Evolutionary conservation across 2,113 vertebrate genomes (phyloP), one percentile per base, ranked within the genome.

Genomic region (Lophius piscatorius): DNA sequence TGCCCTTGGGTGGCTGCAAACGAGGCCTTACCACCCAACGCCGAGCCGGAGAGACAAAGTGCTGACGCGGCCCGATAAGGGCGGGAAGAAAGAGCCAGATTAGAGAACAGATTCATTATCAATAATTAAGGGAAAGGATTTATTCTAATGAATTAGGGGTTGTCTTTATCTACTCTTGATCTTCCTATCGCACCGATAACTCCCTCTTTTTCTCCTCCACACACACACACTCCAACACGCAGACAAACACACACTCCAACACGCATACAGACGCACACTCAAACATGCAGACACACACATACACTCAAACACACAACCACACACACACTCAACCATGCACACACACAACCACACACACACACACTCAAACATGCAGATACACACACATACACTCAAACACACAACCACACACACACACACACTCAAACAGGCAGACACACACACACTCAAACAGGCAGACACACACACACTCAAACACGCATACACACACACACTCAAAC

Each of bases 111-210:
- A 88, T 87, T 87, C 76, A 88, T 89, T 88, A 88, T 90, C 77
- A 90, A 89, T 89, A 90, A 91, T 89, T 88, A 89, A 90, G 85
- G 79, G 72, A 77, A 86, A 83, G 78, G 81, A 87, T 88, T 87
- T 88, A 88, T 88, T 82, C 73, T 85, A 90, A 90, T 88, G 84
- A 88, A 84, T 87, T 80, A 82, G 71, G 64, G 78, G 76, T 78
- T 81, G 78, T 85, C 79, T 82, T 87, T 82, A 84, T 88, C 78
- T 82, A 41, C 60, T 67, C 70, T 88, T 79, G 81, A 87, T 87
- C 84, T 86, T 70, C 51, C 40, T 31, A 81, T 79, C 64, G 39
- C 36, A 31, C 58, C 72, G 49, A 57, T 66, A 70, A 73, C 70
- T 42, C 68, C 39, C 44, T 68, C 26, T 9, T 66, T 36, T 5